Conservation (phyloP, 2,113 vertebrate species). For the Campylomormyrus tamandua region DNA sequence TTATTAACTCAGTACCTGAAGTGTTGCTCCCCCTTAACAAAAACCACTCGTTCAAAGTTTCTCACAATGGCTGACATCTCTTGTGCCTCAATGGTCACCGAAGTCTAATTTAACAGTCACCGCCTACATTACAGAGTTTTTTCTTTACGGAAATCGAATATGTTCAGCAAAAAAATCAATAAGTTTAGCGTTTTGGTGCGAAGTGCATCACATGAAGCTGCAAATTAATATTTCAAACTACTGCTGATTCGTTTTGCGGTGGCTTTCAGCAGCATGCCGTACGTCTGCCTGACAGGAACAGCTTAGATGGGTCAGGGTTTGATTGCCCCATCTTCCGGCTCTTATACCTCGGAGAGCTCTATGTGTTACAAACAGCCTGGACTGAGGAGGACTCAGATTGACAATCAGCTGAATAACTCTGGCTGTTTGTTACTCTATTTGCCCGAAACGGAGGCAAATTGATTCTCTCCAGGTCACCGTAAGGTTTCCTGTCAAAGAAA, state of each 20-base stretch:
- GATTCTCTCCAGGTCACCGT: background rate
- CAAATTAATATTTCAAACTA: background rate
- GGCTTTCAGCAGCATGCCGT: background rate
- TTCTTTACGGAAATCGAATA: background rate
- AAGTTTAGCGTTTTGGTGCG: background rate
- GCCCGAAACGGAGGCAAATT: background rate
- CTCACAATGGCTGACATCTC: background rate
- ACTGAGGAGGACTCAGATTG: background rate
- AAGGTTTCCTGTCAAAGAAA: background rate
- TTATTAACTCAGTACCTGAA: slow-evolving; percentile 14
- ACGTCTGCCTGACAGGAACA: background rate
- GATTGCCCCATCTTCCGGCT: background rate
- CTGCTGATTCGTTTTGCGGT: background rate
- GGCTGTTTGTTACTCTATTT: background rate
- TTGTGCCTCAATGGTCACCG: background rate
- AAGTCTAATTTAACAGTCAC: background rate
- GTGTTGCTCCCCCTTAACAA: background rate
- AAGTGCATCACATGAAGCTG: background rate
- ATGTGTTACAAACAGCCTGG: background rate
- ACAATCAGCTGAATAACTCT: background rate
- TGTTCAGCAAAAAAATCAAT: background rate
- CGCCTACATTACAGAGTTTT: background rate
- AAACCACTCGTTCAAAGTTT: background rate
- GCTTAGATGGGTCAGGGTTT: background rate
- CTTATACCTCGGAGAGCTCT: background rate